Evolutionary conservation across 2,888 invertebrate genomes (phyloP).

Genomic region (Tinea pellionella): DNA sequence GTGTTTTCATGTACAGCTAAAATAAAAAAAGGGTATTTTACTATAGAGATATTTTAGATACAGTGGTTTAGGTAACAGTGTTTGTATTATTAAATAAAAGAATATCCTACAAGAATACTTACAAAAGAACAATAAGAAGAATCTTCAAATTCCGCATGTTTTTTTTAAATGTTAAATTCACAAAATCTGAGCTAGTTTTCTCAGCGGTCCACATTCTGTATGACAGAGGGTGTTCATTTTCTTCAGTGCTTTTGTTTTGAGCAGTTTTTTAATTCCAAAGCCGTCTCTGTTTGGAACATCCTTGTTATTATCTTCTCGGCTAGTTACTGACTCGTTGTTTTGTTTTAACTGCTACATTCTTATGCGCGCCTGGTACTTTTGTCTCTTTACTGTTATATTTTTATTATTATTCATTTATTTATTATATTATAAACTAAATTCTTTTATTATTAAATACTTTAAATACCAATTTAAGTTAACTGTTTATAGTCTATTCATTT

Average conservation of each 20-base stretch:
- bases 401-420: no score
- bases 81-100: no score
- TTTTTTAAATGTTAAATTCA: neutral
- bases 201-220: neutral
- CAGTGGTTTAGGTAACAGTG: no score
- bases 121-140: no score
- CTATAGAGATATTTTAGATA: no score
- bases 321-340: constrained; percentile 3
- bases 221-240: constrained; percentile 13
- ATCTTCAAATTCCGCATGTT: neutral
- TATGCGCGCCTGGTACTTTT: constrained; percentile 1
- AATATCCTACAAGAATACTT: no score
- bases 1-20: no score
- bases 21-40: no score
- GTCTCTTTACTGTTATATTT: neutral
- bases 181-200: constrained; percentile 8
- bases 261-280: constrained; percentile 10
- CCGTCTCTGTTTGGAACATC: constrained; percentile 8
- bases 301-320: constrained; percentile 12
- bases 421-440: no score
- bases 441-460: no score
- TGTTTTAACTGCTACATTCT: neutral
- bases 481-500: no score
- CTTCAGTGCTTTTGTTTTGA: constrained; percentile 12
- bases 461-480: no score